These are phyloP conservation scores for Cossypha dichroa DNA, from an alignment of 2,797 vertebrate species.

Conservation along the genomic window DNA sequence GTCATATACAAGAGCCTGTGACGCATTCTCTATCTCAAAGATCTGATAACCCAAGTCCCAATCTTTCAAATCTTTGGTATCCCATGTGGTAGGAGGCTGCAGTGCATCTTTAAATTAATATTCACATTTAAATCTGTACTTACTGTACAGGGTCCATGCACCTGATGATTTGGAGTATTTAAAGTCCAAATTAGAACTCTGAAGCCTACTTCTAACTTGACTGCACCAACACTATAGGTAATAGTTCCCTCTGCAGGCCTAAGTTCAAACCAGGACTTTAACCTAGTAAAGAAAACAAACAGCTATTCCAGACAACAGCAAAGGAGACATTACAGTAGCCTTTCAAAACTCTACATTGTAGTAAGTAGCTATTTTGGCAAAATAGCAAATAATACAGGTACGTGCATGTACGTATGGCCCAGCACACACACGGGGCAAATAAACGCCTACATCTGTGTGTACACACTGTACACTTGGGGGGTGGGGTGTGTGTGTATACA, in stretches of 20 bases:
- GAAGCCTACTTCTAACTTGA: neutral
- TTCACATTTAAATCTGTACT: neutral
- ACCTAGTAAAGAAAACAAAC: neutral
- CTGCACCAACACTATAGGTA: neutral
- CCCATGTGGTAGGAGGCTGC: neutral
- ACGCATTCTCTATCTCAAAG: neutral
- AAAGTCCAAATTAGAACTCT: neutral
- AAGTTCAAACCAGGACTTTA: neutral
- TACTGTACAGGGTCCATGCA: neutral
- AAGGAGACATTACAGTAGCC: neutral
- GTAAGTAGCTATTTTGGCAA: neutral
- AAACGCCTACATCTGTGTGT: neutral
- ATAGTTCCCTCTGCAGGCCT: neutral
- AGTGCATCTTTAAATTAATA: neutral
- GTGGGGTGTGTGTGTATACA: fast-evolving
- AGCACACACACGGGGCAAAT: neutral
- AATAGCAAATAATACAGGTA: neutral
- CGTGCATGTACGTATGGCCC: neutral
- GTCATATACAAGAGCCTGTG: neutral
- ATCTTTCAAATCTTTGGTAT: neutral
- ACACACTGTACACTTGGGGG: neutral
- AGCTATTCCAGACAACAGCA: neutral
- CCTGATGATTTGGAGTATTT: neutral
- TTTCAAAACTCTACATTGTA: neutral
- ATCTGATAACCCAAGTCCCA: neutral